Evolutionary conservation across 2,113 vertebrate species (phyloP).

Genomic region (Aepyceros melampus): DNA sequence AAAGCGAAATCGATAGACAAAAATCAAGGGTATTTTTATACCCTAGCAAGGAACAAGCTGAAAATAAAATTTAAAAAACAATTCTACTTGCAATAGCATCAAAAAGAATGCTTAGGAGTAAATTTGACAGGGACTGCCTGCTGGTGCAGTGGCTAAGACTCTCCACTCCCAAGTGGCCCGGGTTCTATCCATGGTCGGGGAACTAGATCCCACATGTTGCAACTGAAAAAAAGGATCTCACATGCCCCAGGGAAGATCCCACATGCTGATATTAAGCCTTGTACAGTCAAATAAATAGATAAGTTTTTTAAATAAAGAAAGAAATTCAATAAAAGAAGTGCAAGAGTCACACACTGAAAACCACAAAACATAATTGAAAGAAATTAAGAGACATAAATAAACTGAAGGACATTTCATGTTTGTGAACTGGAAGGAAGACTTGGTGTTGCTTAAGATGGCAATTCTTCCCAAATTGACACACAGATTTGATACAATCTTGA

Average conservation of each 20-base stretch:
- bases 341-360: neutral
- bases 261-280: neutral
- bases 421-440: neutral
- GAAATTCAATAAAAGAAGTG: neutral
- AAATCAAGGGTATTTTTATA: neutral
- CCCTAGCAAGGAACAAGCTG: neutral
- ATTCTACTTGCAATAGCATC: neutral
- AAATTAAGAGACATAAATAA: neutral
- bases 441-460: neutral
- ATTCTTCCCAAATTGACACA: neutral
- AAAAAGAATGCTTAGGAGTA: neutral
- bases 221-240: neutral
- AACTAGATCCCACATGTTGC: neutral
- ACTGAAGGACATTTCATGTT: neutral
- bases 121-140: neutral
- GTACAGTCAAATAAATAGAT: neutral
- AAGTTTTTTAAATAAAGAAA: neutral
- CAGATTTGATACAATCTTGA: neutral
- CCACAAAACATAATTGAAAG: neutral
- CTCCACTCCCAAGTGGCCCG: rapidly evolving
- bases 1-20: neutral
- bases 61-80: neutral
- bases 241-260: neutral
- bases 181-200: neutral
- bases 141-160: neutral